phyloP scores from a whole-genome alignment of 2,797 vertebrate genomes.

The Pangasius djambal region DNA sequence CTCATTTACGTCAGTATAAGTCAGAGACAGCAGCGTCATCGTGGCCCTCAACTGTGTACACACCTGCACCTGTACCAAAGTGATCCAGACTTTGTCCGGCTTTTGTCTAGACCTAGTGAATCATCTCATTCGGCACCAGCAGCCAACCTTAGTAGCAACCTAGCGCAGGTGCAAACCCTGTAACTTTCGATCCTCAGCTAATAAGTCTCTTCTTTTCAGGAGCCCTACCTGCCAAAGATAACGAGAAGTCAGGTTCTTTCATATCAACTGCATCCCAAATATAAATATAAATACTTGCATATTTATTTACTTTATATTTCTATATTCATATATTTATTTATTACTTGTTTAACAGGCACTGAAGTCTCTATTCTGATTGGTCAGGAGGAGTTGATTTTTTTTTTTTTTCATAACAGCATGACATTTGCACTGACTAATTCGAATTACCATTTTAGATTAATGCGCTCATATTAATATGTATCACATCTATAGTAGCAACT shows the following conservation, averaged over 20 bases:
- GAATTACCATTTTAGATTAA: background rate
- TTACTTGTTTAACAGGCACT: background rate
- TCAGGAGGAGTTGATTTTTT: background rate
- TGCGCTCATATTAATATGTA: background rate
- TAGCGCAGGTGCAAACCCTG: constrained; percentile 45
- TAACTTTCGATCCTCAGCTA: background rate
- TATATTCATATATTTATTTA: background rate
- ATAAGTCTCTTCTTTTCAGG: background rate
- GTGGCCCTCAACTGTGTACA: constrained; percentile 16
- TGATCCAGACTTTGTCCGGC: constrained; percentile 12
- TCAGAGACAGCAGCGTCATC: background rate
- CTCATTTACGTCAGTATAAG: constrained; percentile 1
- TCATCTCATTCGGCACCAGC: background rate
- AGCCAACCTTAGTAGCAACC: background rate
- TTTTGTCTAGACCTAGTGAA: constrained; percentile 40
- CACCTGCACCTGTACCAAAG: constrained; percentile 48
- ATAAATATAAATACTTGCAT: background rate
- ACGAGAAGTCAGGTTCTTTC: background rate
- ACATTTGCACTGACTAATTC: background rate
- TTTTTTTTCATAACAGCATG: background rate
- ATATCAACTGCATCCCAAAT: background rate
- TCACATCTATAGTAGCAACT: background rate
- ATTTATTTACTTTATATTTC: background rate
- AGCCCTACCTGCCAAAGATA: background rate
- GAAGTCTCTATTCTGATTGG: background rate